phyloP scores from a whole-genome alignment of 2,888 invertebrate genomes.

The Rhodophaea formosa region DNA sequence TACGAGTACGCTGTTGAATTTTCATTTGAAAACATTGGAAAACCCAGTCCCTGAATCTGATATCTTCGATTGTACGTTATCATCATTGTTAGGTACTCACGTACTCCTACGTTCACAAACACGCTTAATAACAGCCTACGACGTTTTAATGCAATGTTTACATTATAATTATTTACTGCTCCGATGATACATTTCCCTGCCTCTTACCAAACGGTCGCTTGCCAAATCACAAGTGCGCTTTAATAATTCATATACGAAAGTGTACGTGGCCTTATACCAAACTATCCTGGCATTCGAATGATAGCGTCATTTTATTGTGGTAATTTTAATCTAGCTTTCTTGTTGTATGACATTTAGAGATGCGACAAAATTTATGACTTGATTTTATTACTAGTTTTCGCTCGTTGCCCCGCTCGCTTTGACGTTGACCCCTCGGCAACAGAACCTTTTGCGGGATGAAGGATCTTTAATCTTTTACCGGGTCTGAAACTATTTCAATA shows the following conservation, averaged over 20 bases:
- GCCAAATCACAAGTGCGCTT: slow-evolving; percentile 42
- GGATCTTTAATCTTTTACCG: too few relatives aligned
- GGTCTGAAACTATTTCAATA: too few relatives aligned
- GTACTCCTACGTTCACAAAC: not conserved
- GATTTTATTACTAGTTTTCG: too few relatives aligned
- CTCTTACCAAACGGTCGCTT: slow-evolving; percentile 35
- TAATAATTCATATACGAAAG: slow-evolving; percentile 44
- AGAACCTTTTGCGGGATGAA: too few relatives aligned
- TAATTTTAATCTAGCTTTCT: not conserved
- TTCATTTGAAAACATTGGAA: too few relatives aligned
- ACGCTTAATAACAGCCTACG: slow-evolving; percentile 24
- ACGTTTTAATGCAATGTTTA: slow-evolving; percentile 48
- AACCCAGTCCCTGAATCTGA: too few relatives aligned
- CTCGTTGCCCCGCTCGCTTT: too few relatives aligned
- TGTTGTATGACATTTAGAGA: not conserved
- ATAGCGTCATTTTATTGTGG: slow-evolving; percentile 26
- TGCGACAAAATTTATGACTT: too few relatives aligned
- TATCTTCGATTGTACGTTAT: not conserved
- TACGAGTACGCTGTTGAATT: too few relatives aligned
- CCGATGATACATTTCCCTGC: slow-evolving; percentile 45
- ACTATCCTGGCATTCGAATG: slow-evolving; percentile 33
- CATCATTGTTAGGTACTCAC: not conserved
- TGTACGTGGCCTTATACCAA: slow-evolving; percentile 35
- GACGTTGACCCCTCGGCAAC: too few relatives aligned
- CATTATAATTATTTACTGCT: slow-evolving; percentile 50